phyloP scores from a whole-genome alignment of 2,113 vertebrate species.

The Stegastes partitus region DNA sequence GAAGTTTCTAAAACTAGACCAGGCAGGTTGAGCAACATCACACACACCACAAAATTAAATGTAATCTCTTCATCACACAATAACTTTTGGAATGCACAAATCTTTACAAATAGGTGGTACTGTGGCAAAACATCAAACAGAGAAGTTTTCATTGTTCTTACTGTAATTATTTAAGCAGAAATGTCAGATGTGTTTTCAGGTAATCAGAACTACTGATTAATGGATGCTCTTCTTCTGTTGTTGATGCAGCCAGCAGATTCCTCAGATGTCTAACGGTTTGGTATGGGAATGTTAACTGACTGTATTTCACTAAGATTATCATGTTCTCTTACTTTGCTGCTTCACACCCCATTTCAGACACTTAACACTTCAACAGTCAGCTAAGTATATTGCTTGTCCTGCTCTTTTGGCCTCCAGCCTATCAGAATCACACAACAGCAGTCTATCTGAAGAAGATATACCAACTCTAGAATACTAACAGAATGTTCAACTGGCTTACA shows the following conservation, averaged over 20 bases:
- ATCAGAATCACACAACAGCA: no score
- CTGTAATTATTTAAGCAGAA: slow-evolving; percentile 20
- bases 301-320: slow-evolving; percentile 6
- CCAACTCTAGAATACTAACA: not conserved
- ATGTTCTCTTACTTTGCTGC: not conserved
- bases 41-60: not conserved
- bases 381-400: not conserved
- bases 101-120: slow-evolving; percentile 10
- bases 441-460: not conserved
- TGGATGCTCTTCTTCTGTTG: slow-evolving; percentile 20
- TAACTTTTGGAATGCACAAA: slow-evolving; percentile 27
- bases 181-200: slow-evolving; percentile 29
- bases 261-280: not conserved
- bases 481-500: no score
- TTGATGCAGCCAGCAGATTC: slow-evolving; percentile 14
- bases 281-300: not conserved
- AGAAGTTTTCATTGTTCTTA: not conserved
- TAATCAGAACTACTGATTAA: slow-evolving; percentile 12
- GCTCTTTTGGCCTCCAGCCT: not conserved
- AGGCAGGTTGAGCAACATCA: slow-evolving; percentile 1
- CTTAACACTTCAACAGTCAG: not conserved
- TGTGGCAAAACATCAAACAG: not conserved
- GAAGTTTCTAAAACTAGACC: not conserved
- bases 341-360: not conserved
- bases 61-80: slow-evolving; percentile 15